These are phyloP conservation scores for Heliothis virescens DNA, from an alignment of 1,140 invertebrate genomes.

Conservation along the genomic window DNA sequence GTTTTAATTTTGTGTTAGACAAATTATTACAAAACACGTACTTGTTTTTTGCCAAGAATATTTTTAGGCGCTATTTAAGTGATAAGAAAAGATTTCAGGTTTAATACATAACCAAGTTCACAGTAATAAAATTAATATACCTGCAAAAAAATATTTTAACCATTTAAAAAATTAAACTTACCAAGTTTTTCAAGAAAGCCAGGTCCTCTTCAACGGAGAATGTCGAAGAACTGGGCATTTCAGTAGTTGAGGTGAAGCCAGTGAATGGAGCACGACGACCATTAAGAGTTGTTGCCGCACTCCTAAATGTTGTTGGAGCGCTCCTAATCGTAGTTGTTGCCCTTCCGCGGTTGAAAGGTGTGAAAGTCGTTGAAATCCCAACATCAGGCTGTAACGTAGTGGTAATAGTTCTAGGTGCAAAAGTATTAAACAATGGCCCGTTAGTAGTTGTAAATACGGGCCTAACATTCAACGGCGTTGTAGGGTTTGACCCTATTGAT, in stretches of 20 bases:
- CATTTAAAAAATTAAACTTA: conserved; percentile 57
- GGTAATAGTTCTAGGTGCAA: conserved; percentile 67
- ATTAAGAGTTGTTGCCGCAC: conserved; percentile 54
- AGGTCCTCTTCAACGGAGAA: conserved; percentile 86
- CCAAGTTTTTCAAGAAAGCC: conserved; percentile 83
- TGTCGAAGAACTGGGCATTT: conserved; percentile 82
- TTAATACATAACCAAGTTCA: neutral
- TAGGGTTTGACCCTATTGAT: conserved; percentile 72
- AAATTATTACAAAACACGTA: neutral
- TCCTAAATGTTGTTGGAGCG: conserved; percentile 55
- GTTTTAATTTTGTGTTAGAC: no score
- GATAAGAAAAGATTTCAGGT: no score
- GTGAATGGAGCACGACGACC: conserved; percentile 55
- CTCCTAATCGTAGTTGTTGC: conserved; percentile 57
- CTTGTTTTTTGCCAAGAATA: neutral
- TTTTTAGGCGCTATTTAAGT: neutral
- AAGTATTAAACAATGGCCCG: conserved; percentile 61
- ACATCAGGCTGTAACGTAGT: conserved; percentile 78
- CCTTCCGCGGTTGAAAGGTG: conserved; percentile 66
- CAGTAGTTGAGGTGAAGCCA: conserved; percentile 68
- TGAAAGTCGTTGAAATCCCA: conserved; percentile 76
- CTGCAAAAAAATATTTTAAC: neutral
- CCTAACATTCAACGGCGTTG: conserved; percentile 72
- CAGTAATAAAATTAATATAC: neutral
- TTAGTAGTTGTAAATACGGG: conserved; percentile 73